Evolutionary conservation across 2,888 invertebrate genomes (phyloP).

Genomic region (Lasioglossum vierecki): DNA sequence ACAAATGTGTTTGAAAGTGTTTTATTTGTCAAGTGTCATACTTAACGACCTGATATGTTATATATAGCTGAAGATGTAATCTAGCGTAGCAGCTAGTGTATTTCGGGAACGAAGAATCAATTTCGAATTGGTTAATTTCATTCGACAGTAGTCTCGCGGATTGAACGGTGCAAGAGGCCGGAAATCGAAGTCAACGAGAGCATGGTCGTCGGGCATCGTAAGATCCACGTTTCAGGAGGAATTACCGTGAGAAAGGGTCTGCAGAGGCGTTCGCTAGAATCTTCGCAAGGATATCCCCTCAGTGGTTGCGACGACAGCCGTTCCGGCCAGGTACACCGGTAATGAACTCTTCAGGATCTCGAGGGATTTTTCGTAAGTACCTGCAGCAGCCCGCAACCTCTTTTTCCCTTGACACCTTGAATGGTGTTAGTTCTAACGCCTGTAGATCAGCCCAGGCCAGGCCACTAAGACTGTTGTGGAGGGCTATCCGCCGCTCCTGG

Average conservation of each 20-base stretch:
- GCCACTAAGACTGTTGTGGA: slow-evolving; percentile 76
- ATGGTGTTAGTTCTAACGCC: slow-evolving; percentile 84
- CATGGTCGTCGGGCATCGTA: slow-evolving; percentile 12
- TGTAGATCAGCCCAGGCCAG: slow-evolving; percentile 69
- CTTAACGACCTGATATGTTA: too few relatives aligned
- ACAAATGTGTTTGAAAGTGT: too few relatives aligned
- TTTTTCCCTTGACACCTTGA: slow-evolving; percentile 81
- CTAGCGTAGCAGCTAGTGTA: background rate
- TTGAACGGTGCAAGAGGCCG: background rate
- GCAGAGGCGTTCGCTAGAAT: slow-evolving; percentile 62
- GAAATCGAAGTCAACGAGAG: slow-evolving; percentile 31
- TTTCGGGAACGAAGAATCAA: background rate
- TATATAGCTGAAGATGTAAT: background rate
- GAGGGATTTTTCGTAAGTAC: slow-evolving; percentile 71
- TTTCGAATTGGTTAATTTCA: background rate
- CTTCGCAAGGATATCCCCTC: slow-evolving; percentile 48
- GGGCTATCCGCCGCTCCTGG: slow-evolving; percentile 64
- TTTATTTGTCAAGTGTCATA: too few relatives aligned
- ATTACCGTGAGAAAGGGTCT: slow-evolving; percentile 54
- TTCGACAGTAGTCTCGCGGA: background rate
- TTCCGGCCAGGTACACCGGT: slow-evolving; percentile 69
- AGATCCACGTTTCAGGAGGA: slow-evolving; percentile 44
- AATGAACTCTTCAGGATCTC: slow-evolving; percentile 75
- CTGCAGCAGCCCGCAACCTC: slow-evolving; percentile 68
- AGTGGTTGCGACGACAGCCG: slow-evolving; percentile 32